phyloP scores from a whole-genome alignment of 2,888 invertebrate species.

The Griposia aprilina region DNA sequence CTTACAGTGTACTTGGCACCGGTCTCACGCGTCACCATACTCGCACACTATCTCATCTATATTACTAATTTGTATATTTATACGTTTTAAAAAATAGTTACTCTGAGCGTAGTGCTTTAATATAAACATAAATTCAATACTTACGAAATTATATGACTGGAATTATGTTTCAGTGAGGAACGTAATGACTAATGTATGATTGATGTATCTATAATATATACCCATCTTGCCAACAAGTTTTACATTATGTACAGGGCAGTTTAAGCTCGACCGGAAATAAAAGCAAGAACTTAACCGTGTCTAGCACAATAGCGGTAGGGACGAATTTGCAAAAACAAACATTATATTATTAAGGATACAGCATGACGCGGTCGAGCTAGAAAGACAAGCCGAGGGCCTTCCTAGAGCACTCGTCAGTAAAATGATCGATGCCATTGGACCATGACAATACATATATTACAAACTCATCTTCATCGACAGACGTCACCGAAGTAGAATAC shows the following conservation, averaged over 20 bases:
- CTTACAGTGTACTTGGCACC: conserved; percentile 71
- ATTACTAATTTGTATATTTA: conserved; percentile 68
- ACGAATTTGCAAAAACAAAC: conserved; percentile 16
- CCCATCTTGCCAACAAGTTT: conserved; percentile 58
- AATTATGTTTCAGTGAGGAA: conserved; percentile 54
- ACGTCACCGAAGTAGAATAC: conserved; percentile 6
- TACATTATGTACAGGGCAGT: conserved; percentile 57
- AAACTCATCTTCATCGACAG: conserved; percentile 12
- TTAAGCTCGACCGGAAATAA: conserved; percentile 29
- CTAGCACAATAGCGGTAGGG: conserved; percentile 17
- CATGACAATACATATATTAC: conserved; percentile 35
- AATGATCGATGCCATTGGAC: background rate
- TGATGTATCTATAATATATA: conserved; percentile 33
- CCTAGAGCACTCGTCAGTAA: background rate
- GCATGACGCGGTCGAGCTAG: conserved; percentile 2
- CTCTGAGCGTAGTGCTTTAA: conserved; percentile 71
- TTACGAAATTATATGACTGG: conserved; percentile 55
- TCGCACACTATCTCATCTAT: conserved; percentile 32
- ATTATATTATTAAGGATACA: background rate
- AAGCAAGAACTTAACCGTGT: conserved; percentile 65
- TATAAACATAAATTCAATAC: conserved; percentile 58
- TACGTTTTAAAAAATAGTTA: conserved; percentile 78
- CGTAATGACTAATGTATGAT: conserved; percentile 27
- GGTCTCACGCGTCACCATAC: conserved; percentile 42
- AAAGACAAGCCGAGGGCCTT: conserved; percentile 1